phyloP scores from a whole-genome alignment of 2,888 invertebrate species.

The Diachrysia chrysitis region DNA sequence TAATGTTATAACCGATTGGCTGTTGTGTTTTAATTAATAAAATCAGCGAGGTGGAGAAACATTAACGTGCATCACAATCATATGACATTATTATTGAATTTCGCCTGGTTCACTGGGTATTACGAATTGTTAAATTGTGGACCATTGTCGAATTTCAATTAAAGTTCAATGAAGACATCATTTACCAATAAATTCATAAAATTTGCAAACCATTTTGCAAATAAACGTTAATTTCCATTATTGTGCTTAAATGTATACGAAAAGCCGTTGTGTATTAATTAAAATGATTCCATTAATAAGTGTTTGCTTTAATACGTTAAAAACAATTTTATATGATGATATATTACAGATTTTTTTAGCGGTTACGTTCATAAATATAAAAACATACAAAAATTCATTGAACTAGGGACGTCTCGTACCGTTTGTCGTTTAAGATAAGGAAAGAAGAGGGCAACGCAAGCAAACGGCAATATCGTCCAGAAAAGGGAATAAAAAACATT shows the following conservation, averaged over 20 bases:
- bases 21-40: slow-evolving; percentile 61
- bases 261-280: background rate
- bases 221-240: slow-evolving; percentile 57
- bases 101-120: slow-evolving; percentile 63
- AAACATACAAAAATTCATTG: slow-evolving; percentile 26
- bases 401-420: slow-evolving; percentile 33
- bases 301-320: background rate
- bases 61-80: slow-evolving; percentile 56
- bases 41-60: slow-evolving; percentile 53
- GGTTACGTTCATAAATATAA: slow-evolving; percentile 7
- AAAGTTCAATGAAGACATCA: slow-evolving; percentile 71
- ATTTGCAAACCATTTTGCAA: slow-evolving; percentile 58
- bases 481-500: slow-evolving; percentile 78
- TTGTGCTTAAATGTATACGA: slow-evolving; percentile 26
- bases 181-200: slow-evolving; percentile 69
- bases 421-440: slow-evolving; percentile 63
- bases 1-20: slow-evolving; percentile 39
- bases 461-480: slow-evolving; percentile 81
- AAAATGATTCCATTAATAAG: slow-evolving; percentile 1
- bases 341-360: background rate
- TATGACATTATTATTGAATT: slow-evolving; percentile 64
- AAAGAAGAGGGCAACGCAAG: slow-evolving; percentile 68
- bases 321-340: background rate
- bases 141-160: slow-evolving; percentile 69
- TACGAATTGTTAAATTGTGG: slow-evolving; percentile 65